A percentile compares a stretch with the other conserved stretches of the same genome.
phyloP scores from a whole-genome alignment of 92 coral and sea anemone genomes.

The Bergia sp. region DNA sequence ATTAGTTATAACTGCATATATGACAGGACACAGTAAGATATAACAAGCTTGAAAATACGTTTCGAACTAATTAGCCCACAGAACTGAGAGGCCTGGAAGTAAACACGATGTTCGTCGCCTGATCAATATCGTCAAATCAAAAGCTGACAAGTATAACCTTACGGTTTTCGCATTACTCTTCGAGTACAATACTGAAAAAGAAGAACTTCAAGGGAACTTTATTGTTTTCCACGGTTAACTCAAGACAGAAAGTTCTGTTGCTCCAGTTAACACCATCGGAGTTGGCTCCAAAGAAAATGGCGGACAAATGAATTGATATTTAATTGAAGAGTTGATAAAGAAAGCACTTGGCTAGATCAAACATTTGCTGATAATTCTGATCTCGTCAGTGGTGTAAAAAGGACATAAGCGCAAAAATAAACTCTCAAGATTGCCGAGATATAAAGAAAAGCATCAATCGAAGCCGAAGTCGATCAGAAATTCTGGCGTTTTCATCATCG shows the following conservation, averaged over 20 bases:
- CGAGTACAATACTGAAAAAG: not conserved
- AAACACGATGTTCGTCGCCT: slow-evolving; percentile 5
- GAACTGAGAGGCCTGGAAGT: slow-evolving; percentile 39
- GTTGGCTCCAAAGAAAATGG: slow-evolving; percentile 7
- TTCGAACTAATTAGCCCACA: not conserved
- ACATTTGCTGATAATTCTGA: not conserved
- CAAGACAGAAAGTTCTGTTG: not conserved
- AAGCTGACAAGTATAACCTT: not conserved
- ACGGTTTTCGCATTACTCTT: not conserved
- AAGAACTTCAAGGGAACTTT: not conserved
- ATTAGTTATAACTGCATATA: not conserved
- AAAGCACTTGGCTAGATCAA: not conserved
- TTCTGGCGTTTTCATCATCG: not conserved
- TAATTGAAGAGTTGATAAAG: not conserved
- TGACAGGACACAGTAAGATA: not conserved
- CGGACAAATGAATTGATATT: not conserved
- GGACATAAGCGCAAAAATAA: not conserved
- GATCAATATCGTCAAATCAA: not conserved
- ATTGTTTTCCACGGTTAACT: not conserved
- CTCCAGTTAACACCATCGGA: not conserved
- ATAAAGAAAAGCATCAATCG: not conserved
- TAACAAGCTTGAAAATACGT: not conserved
- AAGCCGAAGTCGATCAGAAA: not conserved
- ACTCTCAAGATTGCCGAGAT: not conserved
- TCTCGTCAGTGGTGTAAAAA: not conserved